Base-by-base conservation (phyloP, 2,797 vertebrate species). In the Poeciliopsis presidionis region DNA sequence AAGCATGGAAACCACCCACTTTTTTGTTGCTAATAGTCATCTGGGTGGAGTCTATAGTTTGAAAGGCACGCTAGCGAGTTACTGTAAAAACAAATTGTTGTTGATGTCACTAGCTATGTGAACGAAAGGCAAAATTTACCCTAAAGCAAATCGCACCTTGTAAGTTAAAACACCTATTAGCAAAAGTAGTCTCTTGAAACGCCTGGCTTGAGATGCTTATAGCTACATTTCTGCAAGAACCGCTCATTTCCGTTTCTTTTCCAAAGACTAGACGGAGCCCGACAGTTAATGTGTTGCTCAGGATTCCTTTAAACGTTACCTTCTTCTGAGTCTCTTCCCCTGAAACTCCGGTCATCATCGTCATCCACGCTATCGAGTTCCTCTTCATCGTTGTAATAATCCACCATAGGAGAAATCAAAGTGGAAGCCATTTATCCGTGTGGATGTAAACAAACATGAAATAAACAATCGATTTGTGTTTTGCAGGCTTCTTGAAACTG, bases 301-400 rank as follows among this genome's bases (percentile, higher is more conserved):
- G 72, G 76, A 69, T 79, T 84, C 63, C 30, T 73, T 84, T 79
- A 83, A 71, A 73, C 79, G 72, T 80, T 92, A 97, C 98, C 98
- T 95, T 99, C 98, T 72, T 99, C 98, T 0, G 98, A 99, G 85
- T 99, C 98, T 82, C 98, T 96, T 45, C 97, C 97, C 74, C 98
- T 97, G 80, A 97, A 97, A 91, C 98, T 98, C 28, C 97, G 96
- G 78, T 98, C 98, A 46, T 98, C 98, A 74, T 99, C 98, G 69
- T 99, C 98, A 3, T 98, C 98, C 89, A 98, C 97, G 80, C 97
- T 98, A 79, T 98, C 97, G 45, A 98, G 96, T 53, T 98, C 97
- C 81, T 98, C 97, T 82, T 98, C 97, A 25, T 99, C 98, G 0
- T 98, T 98, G 84, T 98, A 99, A 92, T 97, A 98, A 87, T 99